Evolutionary conservation across 2,888 invertebrate genomes (phyloP), one percentile per base, ranked within the genome.

Genomic region (Alcis repandata): DNA sequence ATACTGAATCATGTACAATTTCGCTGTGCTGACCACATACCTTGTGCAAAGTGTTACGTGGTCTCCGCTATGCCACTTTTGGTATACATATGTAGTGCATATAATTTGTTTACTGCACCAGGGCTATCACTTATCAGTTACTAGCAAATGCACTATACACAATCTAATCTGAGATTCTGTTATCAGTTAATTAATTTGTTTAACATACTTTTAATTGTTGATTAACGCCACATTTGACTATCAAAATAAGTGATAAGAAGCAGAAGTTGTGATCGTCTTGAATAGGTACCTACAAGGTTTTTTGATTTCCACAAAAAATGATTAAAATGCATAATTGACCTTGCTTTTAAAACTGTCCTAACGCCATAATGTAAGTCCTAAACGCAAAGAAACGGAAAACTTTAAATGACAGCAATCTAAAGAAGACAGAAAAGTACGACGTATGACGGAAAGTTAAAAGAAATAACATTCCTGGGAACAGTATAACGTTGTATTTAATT

Each of bases 21-120:
- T 38, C 1, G 41, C 80, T 79, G 78, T 80, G 80, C 75, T 85
- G 84, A 85, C 86, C 86, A 84, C 87, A 88, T 85, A 81, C 78
- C 77, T 79, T 73, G 79, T 75, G 71, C 75, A 63, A 68, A 69
- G 67, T 79, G 77, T 84, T 80, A 82, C 83, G 80, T 77, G 79
- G 79, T 82, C 76, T 70, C 68, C 76, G 73, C 57, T 58, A 19
- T n/a, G 62, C 36, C 48, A 20, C 45, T 52, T 22, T 45, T 45
- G 36, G 51, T 48, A 61, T 51, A 45, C 45, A 46, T 65, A 9
- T 45, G n/a, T 56, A 63, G 60, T 74, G 59, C 67, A 61, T 73
- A 71, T 62, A 32, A 33, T 33, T 56, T 46, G 52, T 68, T 51
- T 67, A 66, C 56, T 40, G 59, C 58, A 59, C 41, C 49, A 79